A percentile compares a stretch with the other conserved stretches of the same genome.
Evolutionary conservation across 1,140 invertebrate species (phyloP).

Genomic region (Ephestia elutella): DNA sequence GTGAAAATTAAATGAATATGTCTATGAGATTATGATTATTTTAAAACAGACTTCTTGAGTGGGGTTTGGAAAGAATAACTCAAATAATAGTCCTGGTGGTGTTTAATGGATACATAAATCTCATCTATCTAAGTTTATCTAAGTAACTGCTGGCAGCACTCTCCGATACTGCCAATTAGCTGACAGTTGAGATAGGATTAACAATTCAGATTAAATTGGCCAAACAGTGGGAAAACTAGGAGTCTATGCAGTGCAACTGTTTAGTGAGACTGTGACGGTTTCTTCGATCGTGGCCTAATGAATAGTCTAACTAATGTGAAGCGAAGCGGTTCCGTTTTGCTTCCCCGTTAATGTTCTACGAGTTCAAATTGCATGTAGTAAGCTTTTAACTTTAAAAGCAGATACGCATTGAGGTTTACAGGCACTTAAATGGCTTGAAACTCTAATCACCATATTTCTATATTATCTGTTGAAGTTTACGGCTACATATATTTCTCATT

Average conservation of each 20-base stretch:
- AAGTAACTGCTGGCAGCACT: slow-evolving; percentile 20
- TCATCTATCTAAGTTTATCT: too few species aligned
- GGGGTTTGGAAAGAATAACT: neutral
- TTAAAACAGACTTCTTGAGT: neutral
- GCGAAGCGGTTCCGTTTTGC: neutral
- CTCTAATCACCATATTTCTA: too few species aligned
- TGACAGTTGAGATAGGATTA: slow-evolving; percentile 39
- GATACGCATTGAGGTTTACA: too few species aligned
- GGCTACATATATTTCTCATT: too few species aligned
- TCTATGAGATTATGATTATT: neutral
- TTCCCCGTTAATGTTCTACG: neutral
- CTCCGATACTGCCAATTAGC: slow-evolving; percentile 48
- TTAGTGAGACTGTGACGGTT: slow-evolving; percentile 27
- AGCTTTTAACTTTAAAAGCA: too few species aligned
- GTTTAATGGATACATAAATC: slow-evolving; percentile 46
- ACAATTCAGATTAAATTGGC: slow-evolving; percentile 57
- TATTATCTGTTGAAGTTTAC: too few species aligned
- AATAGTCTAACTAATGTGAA: slow-evolving; percentile 27
- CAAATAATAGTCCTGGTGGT: neutral
- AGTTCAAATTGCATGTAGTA: too few species aligned
- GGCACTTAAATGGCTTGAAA: too few species aligned
- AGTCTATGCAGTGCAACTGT: slow-evolving; percentile 22
- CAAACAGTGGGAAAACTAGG: slow-evolving; percentile 27
- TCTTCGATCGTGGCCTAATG: slow-evolving; percentile 52
- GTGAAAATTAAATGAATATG: neutral